Evolutionary conservation across 1,140 invertebrate genomes (phyloP).

Genomic region (Spodoptera litura): DNA sequence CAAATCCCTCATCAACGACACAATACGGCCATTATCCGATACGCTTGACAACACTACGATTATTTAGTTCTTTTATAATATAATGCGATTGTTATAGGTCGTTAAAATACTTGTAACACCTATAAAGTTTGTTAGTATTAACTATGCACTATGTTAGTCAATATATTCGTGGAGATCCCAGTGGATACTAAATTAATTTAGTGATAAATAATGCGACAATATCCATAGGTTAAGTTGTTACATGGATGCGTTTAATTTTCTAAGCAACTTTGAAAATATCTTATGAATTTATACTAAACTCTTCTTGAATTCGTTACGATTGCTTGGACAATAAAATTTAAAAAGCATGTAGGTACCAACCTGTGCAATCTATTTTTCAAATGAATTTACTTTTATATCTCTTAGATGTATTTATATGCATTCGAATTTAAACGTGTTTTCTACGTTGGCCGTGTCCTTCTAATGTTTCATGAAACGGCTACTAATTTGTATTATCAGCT

Average conservation of each 20-base stretch:
- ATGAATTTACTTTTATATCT: conserved; percentile 39
- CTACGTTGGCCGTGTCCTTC: not conserved
- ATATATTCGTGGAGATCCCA: conserved; percentile 47
- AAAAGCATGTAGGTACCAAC: conserved; percentile 33
- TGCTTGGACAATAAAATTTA: conserved; percentile 42
- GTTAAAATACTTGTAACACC: not conserved
- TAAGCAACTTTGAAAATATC: conserved; percentile 39
- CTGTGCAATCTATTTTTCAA: conserved; percentile 35
- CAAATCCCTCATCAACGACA: conserved; percentile 12
- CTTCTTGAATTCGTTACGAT: conserved; percentile 28
- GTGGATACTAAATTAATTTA: conserved; percentile 62
- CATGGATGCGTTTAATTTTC: conserved; percentile 46
- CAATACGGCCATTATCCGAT: conserved; percentile 32
- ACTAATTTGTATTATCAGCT: not conserved
- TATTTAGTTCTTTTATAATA: conserved; percentile 10
- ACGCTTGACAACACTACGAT: conserved; percentile 34
- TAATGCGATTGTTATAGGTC: conserved; percentile 19
- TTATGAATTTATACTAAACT: conserved; percentile 29
- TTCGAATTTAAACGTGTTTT: conserved; percentile 25
- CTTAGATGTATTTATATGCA: conserved; percentile 34
- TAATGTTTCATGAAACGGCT: not conserved
- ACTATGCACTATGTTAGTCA: conserved; percentile 40
- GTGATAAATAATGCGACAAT: conserved; percentile 81
- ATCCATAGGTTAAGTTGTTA: conserved; percentile 78
- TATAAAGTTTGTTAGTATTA: conserved; percentile 29